Base-by-base conservation (phyloP, 2,113 vertebrate genomes). In the Vicugna pacos region DNA sequence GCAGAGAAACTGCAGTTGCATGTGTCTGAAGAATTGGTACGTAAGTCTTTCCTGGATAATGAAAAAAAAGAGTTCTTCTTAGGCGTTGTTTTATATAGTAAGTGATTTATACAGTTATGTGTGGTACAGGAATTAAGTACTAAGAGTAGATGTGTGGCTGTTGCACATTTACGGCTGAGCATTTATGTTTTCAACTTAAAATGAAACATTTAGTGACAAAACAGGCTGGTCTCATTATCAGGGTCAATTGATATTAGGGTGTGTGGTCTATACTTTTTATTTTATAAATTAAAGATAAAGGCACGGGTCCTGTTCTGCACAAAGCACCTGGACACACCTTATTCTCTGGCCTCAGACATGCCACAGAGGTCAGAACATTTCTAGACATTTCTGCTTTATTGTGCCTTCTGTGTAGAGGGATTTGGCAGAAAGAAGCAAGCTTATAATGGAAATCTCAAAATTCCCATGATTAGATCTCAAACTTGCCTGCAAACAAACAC, bases 111-210 rank as follows among this genome's bases (percentile, higher is more conserved):
- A 58, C 28, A 58, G 32, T 5, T 82, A 79, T 54, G 19, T 70
- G 5, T 75, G 82, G 4, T 35, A 75, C 54, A 38, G 79, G 28
- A 89, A 69, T 42, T 83, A 50, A 60, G 65, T 38, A 77, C 6
- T 5, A 17, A 48, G 28, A 67, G 3, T 89, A 81, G 19, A 58
- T 42, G 11, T 24, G 4, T 85, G 35, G 15, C 70, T 60, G 70
- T 89, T 85, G 81, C 52, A 93, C 16, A 65, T 85, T 75, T 60
- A 50, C 48, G 62, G n/a, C 42, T 73, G 91, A 93, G 14, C 2
- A 62, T 70, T 32, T 70, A 35, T 32, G 72, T 38, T 62, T 97
- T 91, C 38, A 93, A 96, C 32, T 81, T 85, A 69, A 81, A 88
- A 88, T 64, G 46, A 81, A 88, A 6, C 19, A 38, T 50, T 56